Base-by-base conservation (phyloP, 2,888 invertebrate species). In the Andrena fulva region DNA sequence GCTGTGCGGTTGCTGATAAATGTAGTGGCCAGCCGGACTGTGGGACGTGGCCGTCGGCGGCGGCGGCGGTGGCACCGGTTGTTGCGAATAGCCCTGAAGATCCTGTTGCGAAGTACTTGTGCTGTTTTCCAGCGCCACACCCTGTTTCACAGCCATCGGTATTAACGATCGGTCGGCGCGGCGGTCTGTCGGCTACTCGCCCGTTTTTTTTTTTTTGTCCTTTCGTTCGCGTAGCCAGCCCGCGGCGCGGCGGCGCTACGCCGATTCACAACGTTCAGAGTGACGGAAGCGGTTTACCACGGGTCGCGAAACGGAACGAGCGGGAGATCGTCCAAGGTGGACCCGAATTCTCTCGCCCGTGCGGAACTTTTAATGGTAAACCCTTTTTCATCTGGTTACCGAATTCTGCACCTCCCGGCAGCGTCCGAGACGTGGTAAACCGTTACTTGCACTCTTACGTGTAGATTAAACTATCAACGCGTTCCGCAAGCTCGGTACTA, bases 111-210 rank as follows among this genome's bases (percentile, higher is more conserved):
- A 95, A 92, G 95, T 95, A 92, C 96, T 95, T 95, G 96, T 95
- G 90, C 94, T 95, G 93, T 96, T 96, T 91, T 97, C 96, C 94
- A 96, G 90, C 86, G 94, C 94, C 88, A 95, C 94, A 89, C 95
- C 95, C 95, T 95, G 94, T 87, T 93, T 91, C 84, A 91, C 83
- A 89, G 80, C 85, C 87, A 87, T 82, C 80, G 75, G 77, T 84
- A 88, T 88, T 88, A 88, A 88, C 87, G 79, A 88, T 88, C 88
- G 88, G 82, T 84, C 82, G 76, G 20, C 20, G 20, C 20, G 20
- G n/a, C 60, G 56, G 16, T 64, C 77, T 72, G 56, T 77, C 79
- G 70, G 48, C 63, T 62, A 50, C 69, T 62, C 70, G 42, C 50
- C 62, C 50, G 59, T 48, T 60, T 62, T 33, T 56, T 69, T 70